Percentiles rank a stretch among this genome's conserved stretches.
phyloP scores from a whole-genome alignment of 2,888 invertebrate genomes.

The Schizotus pectinicornis region DNA sequence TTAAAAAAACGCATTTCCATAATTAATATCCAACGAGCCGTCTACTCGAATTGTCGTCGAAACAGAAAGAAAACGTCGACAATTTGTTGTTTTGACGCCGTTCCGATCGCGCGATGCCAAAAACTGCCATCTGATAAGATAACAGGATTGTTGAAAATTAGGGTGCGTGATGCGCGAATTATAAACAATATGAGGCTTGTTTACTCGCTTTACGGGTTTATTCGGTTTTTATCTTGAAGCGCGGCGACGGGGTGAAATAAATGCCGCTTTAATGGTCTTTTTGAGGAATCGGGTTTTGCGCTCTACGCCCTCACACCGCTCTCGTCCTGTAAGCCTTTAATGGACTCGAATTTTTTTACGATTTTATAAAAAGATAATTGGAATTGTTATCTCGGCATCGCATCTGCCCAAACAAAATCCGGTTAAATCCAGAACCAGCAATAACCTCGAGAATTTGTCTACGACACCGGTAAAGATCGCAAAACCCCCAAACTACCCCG shows the following conservation, averaged over 20 bases:
- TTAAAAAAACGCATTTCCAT: constrained; percentile 11
- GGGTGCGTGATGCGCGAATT: constrained; percentile 3
- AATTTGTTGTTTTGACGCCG: neutral
- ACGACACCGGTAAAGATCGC: too few relatives aligned
- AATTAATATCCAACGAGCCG: constrained; percentile 8
- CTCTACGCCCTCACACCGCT: too few relatives aligned
- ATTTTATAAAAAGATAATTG: too few relatives aligned
- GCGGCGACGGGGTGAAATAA: neutral
- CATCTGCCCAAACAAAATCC: too few relatives aligned
- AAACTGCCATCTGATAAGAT: constrained; percentile 29
- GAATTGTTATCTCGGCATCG: too few relatives aligned
- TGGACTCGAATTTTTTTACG: too few relatives aligned
- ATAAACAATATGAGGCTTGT: constrained; percentile 6
- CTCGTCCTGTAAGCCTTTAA: too few relatives aligned
- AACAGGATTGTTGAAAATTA: constrained; percentile 27
- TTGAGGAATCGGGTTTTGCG: neutral
- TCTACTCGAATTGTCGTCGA: neutral
- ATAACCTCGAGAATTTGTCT: too few relatives aligned
- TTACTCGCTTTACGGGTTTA: too few relatives aligned
- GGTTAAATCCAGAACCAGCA: too few relatives aligned
- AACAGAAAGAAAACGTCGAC: neutral
- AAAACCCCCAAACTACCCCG: too few relatives aligned
- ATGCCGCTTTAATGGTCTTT: constrained; percentile 15
- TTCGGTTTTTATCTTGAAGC: neutral
- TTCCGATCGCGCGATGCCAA: constrained; percentile 11